Conservation (phyloP, 2,113 vertebrate species). For the Leucoraja erinaceus region DNA sequence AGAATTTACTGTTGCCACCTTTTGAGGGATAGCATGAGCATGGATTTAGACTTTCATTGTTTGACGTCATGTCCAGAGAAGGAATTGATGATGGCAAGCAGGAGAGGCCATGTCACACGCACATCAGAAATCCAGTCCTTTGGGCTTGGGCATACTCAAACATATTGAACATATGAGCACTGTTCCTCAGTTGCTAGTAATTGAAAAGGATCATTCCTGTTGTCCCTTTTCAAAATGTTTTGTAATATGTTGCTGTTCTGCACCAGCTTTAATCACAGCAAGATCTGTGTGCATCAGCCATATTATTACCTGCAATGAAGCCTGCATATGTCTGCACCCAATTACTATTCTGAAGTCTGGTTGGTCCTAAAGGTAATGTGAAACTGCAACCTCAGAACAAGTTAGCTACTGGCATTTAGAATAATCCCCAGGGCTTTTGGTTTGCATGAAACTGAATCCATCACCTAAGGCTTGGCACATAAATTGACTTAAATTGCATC, state of each 20-base stretch:
- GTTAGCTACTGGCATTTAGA: background rate
- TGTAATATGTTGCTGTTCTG: background rate
- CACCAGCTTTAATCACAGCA: background rate
- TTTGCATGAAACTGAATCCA: background rate
- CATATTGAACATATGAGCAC: background rate
- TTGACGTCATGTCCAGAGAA: background rate
- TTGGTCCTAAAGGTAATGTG: background rate
- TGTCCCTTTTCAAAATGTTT: background rate
- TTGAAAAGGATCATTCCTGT: background rate
- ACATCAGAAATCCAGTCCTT: background rate
- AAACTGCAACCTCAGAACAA: background rate
- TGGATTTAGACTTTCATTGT: background rate
- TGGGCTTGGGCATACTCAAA: background rate
- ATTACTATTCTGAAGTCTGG: background rate
- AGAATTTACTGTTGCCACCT: background rate
- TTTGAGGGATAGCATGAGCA: background rate
- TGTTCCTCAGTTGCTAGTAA: background rate
- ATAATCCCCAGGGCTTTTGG: background rate
- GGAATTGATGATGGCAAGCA: background rate
- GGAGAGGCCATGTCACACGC: background rate
- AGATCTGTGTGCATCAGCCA: background rate
- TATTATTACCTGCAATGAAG: background rate
- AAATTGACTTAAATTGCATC: background rate
- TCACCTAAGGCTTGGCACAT: background rate
- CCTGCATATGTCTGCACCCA: background rate